Percentiles rank a stretch among this genome's conserved stretches.
phyloP scores from a whole-genome alignment of 2,797 vertebrate species.

The Otolemur crassicaudatus region DNA sequence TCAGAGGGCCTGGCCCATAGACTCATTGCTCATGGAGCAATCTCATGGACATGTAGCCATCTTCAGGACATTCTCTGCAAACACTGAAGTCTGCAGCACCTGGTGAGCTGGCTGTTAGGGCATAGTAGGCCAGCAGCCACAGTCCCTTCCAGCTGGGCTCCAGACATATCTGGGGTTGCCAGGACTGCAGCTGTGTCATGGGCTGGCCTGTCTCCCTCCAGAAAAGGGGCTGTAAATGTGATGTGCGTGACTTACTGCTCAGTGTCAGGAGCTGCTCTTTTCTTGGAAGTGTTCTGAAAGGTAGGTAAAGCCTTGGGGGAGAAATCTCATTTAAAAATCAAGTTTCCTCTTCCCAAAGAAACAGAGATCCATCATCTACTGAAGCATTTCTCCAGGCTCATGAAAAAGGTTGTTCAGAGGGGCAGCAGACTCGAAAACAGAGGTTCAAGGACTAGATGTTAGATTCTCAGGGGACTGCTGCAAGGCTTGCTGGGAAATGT shows the following conservation, averaged over 20 bases:
- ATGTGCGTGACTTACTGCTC: accelerated
- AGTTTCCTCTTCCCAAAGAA: constrained; percentile 1
- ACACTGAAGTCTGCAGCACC: accelerated
- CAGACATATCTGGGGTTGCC: neutral
- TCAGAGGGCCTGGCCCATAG: neutral
- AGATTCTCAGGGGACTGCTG: neutral
- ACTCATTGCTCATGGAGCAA: neutral
- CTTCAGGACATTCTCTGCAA: neutral
- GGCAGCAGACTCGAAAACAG: neutral
- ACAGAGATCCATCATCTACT: neutral
- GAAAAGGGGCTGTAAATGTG: too few relatives aligned
- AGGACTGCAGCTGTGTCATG: accelerated
- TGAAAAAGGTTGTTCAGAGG: neutral
- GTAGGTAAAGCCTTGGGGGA: neutral
- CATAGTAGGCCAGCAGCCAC: neutral
- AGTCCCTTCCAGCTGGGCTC: neutral
- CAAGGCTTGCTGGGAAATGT: neutral
- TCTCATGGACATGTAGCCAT: neutral
- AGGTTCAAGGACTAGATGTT: neutral
- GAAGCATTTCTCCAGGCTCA: neutral
- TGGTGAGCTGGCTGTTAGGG: neutral
- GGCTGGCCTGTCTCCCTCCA: accelerated
- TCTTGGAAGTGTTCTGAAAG: neutral
- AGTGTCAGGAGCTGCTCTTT: neutral
- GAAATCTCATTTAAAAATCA: constrained; percentile 10